These are phyloP conservation scores for Trichogramma pretiosum DNA, from an alignment of 1,140 invertebrate genomes.

Conservation along the genomic window DNA sequence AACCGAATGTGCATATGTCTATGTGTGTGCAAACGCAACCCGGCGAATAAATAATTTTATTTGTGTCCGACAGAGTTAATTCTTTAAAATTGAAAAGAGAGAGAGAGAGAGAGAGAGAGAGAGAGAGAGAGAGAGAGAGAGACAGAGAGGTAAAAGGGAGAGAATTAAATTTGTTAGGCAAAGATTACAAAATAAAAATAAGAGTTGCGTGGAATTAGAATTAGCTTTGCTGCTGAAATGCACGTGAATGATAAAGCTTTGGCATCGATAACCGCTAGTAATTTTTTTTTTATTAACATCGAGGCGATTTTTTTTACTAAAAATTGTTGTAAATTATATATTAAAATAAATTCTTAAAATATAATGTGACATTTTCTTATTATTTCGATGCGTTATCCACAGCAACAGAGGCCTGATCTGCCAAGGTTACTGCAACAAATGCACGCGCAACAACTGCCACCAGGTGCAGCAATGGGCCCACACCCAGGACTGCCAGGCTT, in stretches of 20 bases:
- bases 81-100: slow-evolving; percentile 9
- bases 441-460: slow-evolving; percentile 79
- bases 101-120: slow-evolving; percentile 19
- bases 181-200: too few relatives aligned
- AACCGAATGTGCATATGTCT: slow-evolving; percentile 14
- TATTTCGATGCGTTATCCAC: too few relatives aligned
- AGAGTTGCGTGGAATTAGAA: too few relatives aligned
- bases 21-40: slow-evolving; percentile 12
- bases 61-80: slow-evolving; percentile 20
- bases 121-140: slow-evolving; percentile 2
- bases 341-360: too few relatives aligned
- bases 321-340: too few relatives aligned
- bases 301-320: too few relatives aligned
- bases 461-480: slow-evolving; percentile 60
- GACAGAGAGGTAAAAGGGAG: not conserved
- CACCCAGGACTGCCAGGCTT: slow-evolving; percentile 46
- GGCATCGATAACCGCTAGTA: not conserved
- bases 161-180: too few relatives aligned
- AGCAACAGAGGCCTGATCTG: slow-evolving; percentile 71
- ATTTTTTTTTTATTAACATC: too few relatives aligned
- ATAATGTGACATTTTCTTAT: too few relatives aligned
- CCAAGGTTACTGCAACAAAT: slow-evolving; percentile 77
- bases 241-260: too few relatives aligned
- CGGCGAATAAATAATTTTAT: slow-evolving; percentile 33
- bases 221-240: too few relatives aligned